Evolutionary conservation across 2,888 invertebrate species (phyloP), one percentile per base, ranked within the genome.

Genomic region (Erannis defoliaria): DNA sequence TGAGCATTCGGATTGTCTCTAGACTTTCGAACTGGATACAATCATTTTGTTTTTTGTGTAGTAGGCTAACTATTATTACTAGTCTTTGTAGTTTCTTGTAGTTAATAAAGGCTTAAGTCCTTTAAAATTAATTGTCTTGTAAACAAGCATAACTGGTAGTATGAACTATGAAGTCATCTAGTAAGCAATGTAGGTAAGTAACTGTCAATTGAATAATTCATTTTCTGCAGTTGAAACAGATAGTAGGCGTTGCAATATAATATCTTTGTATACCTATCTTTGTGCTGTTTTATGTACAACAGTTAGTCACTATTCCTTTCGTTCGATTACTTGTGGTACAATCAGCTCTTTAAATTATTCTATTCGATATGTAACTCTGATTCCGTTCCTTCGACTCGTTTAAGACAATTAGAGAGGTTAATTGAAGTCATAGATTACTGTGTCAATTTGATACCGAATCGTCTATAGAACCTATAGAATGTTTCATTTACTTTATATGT

Each of bases 151-250:
- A n/a, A n/a, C n/a, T n/a, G n/a, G n/a, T n/a, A n/a, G n/a, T n/a
- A n/a, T n/a, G n/a, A n/a, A n/a, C n/a, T n/a, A 16, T 62, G 56
- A 62, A 54, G 53, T 62, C 62, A 62, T 53, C 62, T 37, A 54
- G 40, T n/a, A n/a, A n/a, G 38, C 46, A 53, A 48, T 40, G 53
- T 53, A 26, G 26, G 26, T 26, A 26, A 26, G 26, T 8, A 19
- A 54, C 37, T 56, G 18, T 35, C 40, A 46, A 53, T 48, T 56
- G 53, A 51, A 56, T 62, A 62, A 60, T 55, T 35, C 33, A 59
- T 46, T 29, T 42, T 12, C n/a, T 38, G 18, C 14, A 48, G 33
- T 21, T 4, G 14, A 12, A 19, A 46, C 8, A 26, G 14, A 23
- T 45, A 26, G 62, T 57, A 48, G 62, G 62, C 40, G 62, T 45